phyloP scores from a whole-genome alignment of 2,797 vertebrate genomes.

The Melanotaenia boesemani region DNA sequence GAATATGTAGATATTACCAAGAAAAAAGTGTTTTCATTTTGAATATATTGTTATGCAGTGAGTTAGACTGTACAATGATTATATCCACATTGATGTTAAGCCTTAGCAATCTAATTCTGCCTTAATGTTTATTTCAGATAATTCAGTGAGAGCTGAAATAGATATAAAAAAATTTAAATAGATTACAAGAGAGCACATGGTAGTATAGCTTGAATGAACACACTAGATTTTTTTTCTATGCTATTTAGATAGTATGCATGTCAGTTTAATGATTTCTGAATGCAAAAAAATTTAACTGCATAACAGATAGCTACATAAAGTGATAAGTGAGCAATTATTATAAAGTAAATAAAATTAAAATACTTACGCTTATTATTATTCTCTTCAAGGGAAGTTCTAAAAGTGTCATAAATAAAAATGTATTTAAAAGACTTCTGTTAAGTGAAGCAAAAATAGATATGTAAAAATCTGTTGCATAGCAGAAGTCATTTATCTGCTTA shows the following conservation, averaged over 20 bases:
- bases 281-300: background rate
- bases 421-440: background rate
- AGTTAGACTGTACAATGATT: background rate
- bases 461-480: background rate
- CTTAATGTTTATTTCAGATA: background rate
- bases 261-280: background rate
- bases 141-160: background rate
- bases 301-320: background rate
- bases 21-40: slow-evolving; percentile 2
- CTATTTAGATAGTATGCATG: background rate
- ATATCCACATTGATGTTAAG: background rate
- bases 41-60: background rate
- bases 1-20: slow-evolving; percentile 10
- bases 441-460: background rate
- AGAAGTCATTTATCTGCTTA: background rate
- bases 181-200: too few species aligned
- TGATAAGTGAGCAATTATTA: too few species aligned
- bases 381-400: background rate
- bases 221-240: background rate
- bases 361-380: too few species aligned
- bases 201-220: background rate
- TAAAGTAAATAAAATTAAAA: too few species aligned
- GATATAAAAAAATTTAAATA: too few species aligned
- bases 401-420: background rate
- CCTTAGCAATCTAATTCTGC: background rate